Conservation (phyloP, 2,797 vertebrate species). For the Spinibarbus caldwelli region DNA sequence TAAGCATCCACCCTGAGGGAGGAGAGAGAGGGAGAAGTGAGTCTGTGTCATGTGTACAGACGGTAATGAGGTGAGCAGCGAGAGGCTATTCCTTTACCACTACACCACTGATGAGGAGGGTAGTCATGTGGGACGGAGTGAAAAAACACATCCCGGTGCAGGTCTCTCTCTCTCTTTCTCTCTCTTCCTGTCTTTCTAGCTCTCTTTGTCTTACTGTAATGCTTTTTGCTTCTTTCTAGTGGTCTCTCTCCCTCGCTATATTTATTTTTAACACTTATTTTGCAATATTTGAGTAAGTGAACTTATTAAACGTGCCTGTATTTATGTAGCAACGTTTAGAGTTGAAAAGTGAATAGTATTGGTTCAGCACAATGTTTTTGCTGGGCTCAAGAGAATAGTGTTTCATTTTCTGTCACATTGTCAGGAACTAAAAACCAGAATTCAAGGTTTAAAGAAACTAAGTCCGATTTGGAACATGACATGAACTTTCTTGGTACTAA, state of each 20-base stretch:
- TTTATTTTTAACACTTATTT: not conserved
- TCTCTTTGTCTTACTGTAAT: conserved; percentile 4
- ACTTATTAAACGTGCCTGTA: not conserved
- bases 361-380: not conserved
- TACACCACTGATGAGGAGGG: conserved; percentile 55
- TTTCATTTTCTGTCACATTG: not conserved
- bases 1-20: conserved; percentile 44
- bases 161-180: not conserved
- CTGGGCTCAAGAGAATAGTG: not conserved
- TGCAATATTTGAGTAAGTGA: not conserved
- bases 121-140: conserved; percentile 40
- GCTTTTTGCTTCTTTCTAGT: not conserved
- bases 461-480: not conserved
- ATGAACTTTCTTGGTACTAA: not conserved
- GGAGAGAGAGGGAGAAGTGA: conserved; percentile 43
- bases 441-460: not conserved
- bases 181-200: not conserved
- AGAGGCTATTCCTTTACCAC: conserved; percentile 51
- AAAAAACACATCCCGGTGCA: conserved; percentile 37
- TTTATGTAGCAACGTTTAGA: not conserved
- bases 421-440: not conserved
- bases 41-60: conserved; percentile 42
- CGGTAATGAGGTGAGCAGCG: conserved; percentile 48
- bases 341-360: not conserved
- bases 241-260: not conserved